phyloP scores from a whole-genome alignment of 2,888 invertebrate species.

The Caenorhabditis plicata region DNA sequence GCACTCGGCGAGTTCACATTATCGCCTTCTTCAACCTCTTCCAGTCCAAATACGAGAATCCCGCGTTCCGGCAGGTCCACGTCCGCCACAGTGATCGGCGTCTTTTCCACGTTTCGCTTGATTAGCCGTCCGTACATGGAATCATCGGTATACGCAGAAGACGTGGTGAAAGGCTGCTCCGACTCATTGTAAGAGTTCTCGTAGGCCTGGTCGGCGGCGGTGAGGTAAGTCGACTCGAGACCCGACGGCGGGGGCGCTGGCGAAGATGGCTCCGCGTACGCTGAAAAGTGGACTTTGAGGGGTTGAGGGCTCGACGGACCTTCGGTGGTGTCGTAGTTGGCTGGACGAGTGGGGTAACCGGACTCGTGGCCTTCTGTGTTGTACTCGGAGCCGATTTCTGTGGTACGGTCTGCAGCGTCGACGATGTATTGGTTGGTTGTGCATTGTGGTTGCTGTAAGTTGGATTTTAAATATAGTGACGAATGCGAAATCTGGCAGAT shows the following conservation, averaged over 20 bases:
- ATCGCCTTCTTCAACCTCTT: constrained; percentile 39
- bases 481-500: background rate
- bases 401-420: constrained; percentile 39
- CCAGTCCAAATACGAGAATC: constrained; percentile 49
- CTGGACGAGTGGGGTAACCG: constrained; percentile 41
- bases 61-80: constrained; percentile 50
- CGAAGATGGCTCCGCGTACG: constrained; percentile 27
- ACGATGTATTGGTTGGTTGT: constrained; percentile 29
- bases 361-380: constrained; percentile 28
- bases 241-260: constrained; percentile 30
- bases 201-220: constrained; percentile 15
- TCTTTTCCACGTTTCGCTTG: constrained; percentile 27
- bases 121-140: constrained; percentile 24
- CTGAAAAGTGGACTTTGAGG: no score
- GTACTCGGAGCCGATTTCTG: constrained; percentile 31
- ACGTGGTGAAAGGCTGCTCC: constrained; percentile 32
- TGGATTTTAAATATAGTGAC: background rate
- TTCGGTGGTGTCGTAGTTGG: constrained; percentile 15
- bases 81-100: constrained; percentile 46
- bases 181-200: constrained; percentile 33
- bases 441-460: constrained; percentile 40
- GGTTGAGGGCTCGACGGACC: constrained; percentile 8
- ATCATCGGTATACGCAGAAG: constrained; percentile 29
- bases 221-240: no score
- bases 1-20: constrained; percentile 8